Base-by-base conservation (phyloP, 2,888 invertebrate species). In the Habrosyne pyritoides region DNA sequence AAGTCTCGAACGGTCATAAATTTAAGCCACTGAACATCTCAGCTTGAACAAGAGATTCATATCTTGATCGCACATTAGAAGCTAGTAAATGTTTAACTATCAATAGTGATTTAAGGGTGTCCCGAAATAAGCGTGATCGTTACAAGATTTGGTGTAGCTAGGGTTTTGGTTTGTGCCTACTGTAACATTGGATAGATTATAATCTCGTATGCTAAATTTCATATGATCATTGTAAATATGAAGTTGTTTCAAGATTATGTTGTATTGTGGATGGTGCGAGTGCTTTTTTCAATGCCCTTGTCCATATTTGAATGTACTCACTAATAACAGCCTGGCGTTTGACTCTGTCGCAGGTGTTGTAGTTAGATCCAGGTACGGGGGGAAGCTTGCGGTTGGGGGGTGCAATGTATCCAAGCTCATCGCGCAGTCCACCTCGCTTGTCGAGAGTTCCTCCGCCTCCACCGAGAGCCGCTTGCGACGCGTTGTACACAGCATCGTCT, bases 401-500 rank as follows among this genome's bases (percentile, higher is more conserved):
- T 0, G 98, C 97, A 86, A 98, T 98, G 91, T 98, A 98, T 55
- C 98, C 98, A 30, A 98, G 94, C 83, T 98, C 98, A 82, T 98
- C 98, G 28, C 97, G 95, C 28, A 98, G 93, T 0, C 92, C 91
- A 0, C 97, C 97, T 63, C 97, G 95, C 83, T 97, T 97, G 92
- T 97, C 97, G 79, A 97, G 86, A 0, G 97, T 97, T 56, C 95
- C 95, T 59, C 91, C 93, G 62, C 93, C 94, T 65, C 94, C 94
- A 81, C 95, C 95, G 55, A 89, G 63, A 0, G 86, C 85, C 22
- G 95, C 95, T 84, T 95, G 95, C 12, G 97, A 96, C 79, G 97
- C 97, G 90, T 97, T 97, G 94, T 98, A 98, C 59, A 97, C 97
- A 56, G 97, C 97, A 87, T 97, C 98, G 91, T 98, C 98, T 97